phyloP scores from a whole-genome alignment of 37 sponge, comb jelly and placozoan species.

The Cladorhizidae sp. region DNA sequence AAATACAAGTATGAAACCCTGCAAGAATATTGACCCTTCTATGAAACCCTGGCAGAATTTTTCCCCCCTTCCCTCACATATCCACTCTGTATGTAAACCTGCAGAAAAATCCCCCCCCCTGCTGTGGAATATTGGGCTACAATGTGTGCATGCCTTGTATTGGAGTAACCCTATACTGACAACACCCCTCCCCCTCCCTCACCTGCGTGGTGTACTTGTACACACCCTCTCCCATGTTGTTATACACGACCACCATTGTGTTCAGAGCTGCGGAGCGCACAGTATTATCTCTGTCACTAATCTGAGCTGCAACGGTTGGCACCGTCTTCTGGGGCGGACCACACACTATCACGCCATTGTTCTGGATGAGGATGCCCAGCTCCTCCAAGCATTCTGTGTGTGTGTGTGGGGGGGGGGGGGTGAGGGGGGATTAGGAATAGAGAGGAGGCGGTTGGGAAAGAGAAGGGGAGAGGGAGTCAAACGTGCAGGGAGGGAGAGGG shows the following conservation, averaged over 20 bases:
- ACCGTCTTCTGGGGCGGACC: constrained; percentile 85
- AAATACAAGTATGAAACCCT: no score
- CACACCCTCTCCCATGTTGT: constrained; percentile 78
- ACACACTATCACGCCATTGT: constrained; percentile 86
- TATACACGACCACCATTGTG: constrained; percentile 82
- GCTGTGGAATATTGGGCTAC: no score
- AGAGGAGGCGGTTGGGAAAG: not conserved
- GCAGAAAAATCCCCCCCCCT: no score
- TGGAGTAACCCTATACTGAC: not conserved
- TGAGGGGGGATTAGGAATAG: not conserved
- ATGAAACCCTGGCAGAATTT: no score
- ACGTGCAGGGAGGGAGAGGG: not conserved
- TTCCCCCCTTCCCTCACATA: no score
- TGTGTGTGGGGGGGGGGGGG: not conserved
- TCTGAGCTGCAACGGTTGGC: constrained; percentile 69
- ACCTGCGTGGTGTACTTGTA: constrained; percentile 81
- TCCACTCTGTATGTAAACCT: no score
- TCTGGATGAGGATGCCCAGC: constrained; percentile 82
- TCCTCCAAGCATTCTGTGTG: constrained; percentile 86
- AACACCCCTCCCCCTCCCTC: not conserved
- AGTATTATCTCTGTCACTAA: constrained; percentile 84
- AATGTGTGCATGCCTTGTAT: not conserved
- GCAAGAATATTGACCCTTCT: no score
- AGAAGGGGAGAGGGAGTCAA: not conserved
- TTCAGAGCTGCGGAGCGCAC: constrained; percentile 91